Percentiles rank a stretch among this genome's conserved stretches.
phyloP scores from a whole-genome alignment of 2,888 invertebrate species.

The Ormyrus pomaceus region DNA sequence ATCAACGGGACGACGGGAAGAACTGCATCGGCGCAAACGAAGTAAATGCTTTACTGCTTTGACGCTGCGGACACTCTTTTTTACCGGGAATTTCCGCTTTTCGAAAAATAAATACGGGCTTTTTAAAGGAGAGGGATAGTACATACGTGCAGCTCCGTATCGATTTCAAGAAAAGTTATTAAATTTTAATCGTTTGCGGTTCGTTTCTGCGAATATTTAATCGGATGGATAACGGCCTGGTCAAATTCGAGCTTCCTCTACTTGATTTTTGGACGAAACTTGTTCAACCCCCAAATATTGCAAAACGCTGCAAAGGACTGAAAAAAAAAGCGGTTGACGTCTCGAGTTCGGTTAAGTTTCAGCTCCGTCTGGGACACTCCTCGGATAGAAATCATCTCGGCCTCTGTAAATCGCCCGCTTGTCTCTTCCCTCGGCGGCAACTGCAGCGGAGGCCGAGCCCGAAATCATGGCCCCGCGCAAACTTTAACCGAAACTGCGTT shows the following conservation, averaged over 20 bases:
- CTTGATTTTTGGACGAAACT: too few species aligned
- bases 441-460: background rate
- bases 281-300: too few species aligned
- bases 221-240: too few species aligned
- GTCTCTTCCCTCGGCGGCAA: background rate
- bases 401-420: constrained; percentile 10
- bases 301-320: too few species aligned
- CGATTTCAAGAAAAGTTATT: too few species aligned
- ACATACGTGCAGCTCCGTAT: too few species aligned
- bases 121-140: background rate
- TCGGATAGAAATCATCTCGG: constrained; percentile 6
- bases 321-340: too few species aligned
- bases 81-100: background rate
- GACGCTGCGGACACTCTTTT: too few species aligned
- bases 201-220: too few species aligned
- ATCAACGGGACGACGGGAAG: constrained; percentile 38
- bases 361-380: background rate
- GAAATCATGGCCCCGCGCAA: constrained; percentile 10
- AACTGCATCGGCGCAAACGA: constrained; percentile 8
- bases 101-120: constrained; percentile 4
- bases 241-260: too few species aligned
- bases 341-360: too few species aligned
- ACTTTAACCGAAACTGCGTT: constrained; percentile 32
- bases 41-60: constrained; percentile 6
- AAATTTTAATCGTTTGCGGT: too few species aligned